Conservation (phyloP, 2,888 invertebrate species). For the Bombylius major region DNA sequence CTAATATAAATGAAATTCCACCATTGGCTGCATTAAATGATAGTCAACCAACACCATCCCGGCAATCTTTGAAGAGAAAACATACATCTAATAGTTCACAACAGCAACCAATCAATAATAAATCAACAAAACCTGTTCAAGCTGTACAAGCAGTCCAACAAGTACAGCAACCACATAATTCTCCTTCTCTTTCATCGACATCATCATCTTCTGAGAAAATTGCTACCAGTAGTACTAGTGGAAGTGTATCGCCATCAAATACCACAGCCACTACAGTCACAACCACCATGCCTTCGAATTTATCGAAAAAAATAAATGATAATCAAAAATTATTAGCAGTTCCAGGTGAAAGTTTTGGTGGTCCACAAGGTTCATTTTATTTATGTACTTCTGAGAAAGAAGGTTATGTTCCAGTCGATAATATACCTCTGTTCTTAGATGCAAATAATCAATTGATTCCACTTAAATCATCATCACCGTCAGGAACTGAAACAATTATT, state of each 20-base stretch:
- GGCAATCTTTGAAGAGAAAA: too few relatives aligned
- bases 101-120: background rate
- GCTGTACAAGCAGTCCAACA: too few relatives aligned
- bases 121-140: background rate
- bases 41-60: background rate
- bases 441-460: conserved; percentile 2
- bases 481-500: conserved; percentile 4
- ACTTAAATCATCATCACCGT: background rate
- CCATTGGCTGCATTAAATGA: background rate
- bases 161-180: too few relatives aligned
- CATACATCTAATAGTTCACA: background rate
- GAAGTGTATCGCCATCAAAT: background rate
- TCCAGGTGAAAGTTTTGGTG: conserved; percentile 59
- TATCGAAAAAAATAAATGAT: background rate
- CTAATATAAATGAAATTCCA: background rate
- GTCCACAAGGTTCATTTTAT: conserved; percentile 59
- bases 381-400: conserved; percentile 59
- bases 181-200: too few relatives aligned
- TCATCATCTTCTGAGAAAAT: background rate
- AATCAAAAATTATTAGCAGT: conserved; percentile 37
- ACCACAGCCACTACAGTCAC: background rate
- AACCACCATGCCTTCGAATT: background rate
- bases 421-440: conserved; percentile 37
- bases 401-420: conserved; percentile 57
- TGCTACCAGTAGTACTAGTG: background rate